Evolutionary conservation across 2,113 vertebrate species (phyloP), one percentile per base, ranked within the genome.

Genomic region (Oreochromis aureus): DNA sequence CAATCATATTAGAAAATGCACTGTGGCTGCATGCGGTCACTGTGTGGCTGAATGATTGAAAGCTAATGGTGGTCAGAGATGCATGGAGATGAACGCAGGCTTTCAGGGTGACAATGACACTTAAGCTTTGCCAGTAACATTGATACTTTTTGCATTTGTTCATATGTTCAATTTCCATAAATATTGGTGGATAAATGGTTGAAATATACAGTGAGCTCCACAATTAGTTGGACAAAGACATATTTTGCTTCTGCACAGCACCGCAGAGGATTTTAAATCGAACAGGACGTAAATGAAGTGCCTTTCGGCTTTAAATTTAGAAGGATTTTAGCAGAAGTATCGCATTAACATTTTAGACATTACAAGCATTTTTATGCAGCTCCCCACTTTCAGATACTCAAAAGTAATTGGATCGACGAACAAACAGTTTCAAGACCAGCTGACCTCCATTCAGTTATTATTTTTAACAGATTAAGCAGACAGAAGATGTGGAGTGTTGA

Each of bases 1-100:
- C 80, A 93, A 93, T 90, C 79, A 5, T 85, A 89, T 94, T 90
- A 90, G 79, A 82, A 88, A 85, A 85, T 84, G 84, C 55, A 66
- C 30, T 32, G 36, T 51, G 53, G 81, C 87, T 84, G 61, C 78
- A 55, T 71, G 89, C 51, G 91, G 89, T 80, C 88, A 54, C 12
- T 79, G 88, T 87, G 82, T 27, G 82, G 83, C 80, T 48, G 76
- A 39, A 63, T 82, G 91, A 82, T 88, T 88, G 61, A 78, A 92
- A 80, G 80, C 27, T 7, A 27, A 63, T n/a, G 11, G 78, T 15
- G 84, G 78, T 78, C 36, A 88, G 36, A 87, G 79, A 86, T 53
- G 7, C 11, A 84, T 9, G 73, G 41, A 89, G 83, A 90, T 80
- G 66, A 61, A 80, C 30, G 41, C 80, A 80, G 59, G 41, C n/a